Evolutionary conservation across 2,888 invertebrate species (phyloP), one percentile per base, ranked within the genome.

Genomic region (Troides aeacus): DNA sequence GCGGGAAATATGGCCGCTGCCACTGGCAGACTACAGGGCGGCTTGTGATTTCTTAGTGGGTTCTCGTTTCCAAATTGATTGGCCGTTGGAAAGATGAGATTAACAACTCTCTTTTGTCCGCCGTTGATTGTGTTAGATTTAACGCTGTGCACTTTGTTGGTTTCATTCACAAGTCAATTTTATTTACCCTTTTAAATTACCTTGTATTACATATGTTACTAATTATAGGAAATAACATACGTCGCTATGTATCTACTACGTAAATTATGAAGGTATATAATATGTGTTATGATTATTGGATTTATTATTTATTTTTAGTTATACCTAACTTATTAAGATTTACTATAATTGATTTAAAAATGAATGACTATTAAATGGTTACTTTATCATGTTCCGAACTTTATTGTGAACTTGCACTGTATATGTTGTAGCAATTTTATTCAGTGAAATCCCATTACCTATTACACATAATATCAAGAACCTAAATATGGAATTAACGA

Each of bases 1-100:
- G 90, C 91, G 90, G 85, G 83, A 89, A 90, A 91, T 90, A 91
- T 92, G 89, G 84, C 81, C 80, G 80, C 82, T 84, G 86, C 86
- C 89, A 87, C 74, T 74, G 84, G 74, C 89, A 90, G 90, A 88
- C 90, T 81, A 75, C 75, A 76, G 79, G 91, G 86, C 89, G 85
- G 77, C 86, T 85, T 77, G 81, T 78, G 76, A 75, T 76, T 74
- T 76, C 76, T 77, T 59, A 17, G 70, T 61, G 59, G 24, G 56
- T 59, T 66, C 50, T 60, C 56, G 72, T 77, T 79, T 78, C 64
- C 36, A 66, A 64, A 67, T 70, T 74, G 80, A 76, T 83, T 86
- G 87, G 84, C 88, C 82, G 77, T 79, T 76, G 72, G 81, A 89
- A 88, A 84, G 81, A 88, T 88, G 91, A 88, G 90, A 91, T 91